Percentiles rank a stretch among this genome's conserved stretches.
phyloP scores from a whole-genome alignment of 1,140 invertebrate genomes.

The Coptotermes formosanus region DNA sequence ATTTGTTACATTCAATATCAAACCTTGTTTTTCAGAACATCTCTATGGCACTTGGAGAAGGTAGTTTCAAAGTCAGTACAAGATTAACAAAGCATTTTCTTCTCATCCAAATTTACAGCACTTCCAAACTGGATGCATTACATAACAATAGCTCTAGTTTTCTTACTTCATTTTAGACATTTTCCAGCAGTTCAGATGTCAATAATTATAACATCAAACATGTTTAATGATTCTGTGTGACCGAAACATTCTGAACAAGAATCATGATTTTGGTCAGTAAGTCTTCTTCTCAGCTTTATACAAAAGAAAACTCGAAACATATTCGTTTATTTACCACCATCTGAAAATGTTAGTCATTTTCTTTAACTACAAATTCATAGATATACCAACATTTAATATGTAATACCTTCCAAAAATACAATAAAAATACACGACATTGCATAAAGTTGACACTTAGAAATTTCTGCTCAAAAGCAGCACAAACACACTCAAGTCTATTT shows the following conservation, averaged over 20 bases:
- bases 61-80: slow-evolving; percentile 19
- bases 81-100: neutral
- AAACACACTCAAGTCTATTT: slow-evolving; percentile 28
- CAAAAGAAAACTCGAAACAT: slow-evolving; percentile 22
- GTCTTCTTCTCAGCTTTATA: neutral
- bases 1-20: neutral
- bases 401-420: slow-evolving; percentile 14
- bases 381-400: slow-evolving; percentile 21
- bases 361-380: slow-evolving; percentile 9
- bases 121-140: neutral
- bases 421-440: slow-evolving; percentile 25
- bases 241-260: neutral
- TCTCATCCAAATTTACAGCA: neutral
- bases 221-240: neutral
- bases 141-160: neutral
- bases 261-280: neutral
- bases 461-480: slow-evolving; percentile 26
- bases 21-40: neutral
- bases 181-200: neutral
- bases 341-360: neutral
- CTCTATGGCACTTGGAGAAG: slow-evolving; percentile 25
- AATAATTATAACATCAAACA: too few species aligned
- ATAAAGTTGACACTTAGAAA: slow-evolving; percentile 1
- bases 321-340: neutral
- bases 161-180: neutral